Conservation (phyloP, 2,113 vertebrate species). For the Siphamia tubifer region DNA sequence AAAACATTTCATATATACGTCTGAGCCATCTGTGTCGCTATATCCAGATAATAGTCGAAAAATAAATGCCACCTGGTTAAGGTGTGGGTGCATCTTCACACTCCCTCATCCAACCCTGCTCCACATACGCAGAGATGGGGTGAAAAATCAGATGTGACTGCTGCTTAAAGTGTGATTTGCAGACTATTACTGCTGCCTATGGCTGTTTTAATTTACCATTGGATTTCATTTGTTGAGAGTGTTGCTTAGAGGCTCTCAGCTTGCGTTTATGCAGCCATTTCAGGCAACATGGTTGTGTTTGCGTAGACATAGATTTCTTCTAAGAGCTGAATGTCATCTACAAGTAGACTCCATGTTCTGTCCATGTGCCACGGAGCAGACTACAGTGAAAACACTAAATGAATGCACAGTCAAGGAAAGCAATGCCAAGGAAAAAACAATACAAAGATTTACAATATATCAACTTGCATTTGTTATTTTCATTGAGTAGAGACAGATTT, state of each 20-base stretch:
- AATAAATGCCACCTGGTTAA: not conserved
- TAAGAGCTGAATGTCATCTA: not conserved
- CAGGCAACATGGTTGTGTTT: constrained; percentile 42
- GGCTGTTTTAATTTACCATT: constrained; percentile 65
- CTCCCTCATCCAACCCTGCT: not conserved
- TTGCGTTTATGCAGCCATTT: constrained; percentile 44
- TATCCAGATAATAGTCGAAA: not conserved
- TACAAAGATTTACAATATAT: constrained; percentile 9
- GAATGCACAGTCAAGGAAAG: not conserved
- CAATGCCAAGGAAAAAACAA: not conserved
- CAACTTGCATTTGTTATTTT: not conserved
- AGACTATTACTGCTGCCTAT: constrained; percentile 48
- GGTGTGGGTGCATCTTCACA: constrained; percentile 11
- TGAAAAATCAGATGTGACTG: constrained; percentile 65
- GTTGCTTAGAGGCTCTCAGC: constrained; percentile 45
- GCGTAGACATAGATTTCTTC: constrained; percentile 26
- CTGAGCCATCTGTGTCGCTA: not conserved
- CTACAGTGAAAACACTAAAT: not conserved
- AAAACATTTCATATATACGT: not conserved
- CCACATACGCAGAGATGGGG: constrained; percentile 19
- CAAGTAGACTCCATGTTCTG: not conserved
- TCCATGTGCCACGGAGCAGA: not conserved
- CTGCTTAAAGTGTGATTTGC: constrained; percentile 67
- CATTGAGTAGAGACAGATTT: not conserved
- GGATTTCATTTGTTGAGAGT: constrained; percentile 60